Base-by-base conservation (phyloP, 2,888 invertebrate species). In the Trisateles emortualis region DNA sequence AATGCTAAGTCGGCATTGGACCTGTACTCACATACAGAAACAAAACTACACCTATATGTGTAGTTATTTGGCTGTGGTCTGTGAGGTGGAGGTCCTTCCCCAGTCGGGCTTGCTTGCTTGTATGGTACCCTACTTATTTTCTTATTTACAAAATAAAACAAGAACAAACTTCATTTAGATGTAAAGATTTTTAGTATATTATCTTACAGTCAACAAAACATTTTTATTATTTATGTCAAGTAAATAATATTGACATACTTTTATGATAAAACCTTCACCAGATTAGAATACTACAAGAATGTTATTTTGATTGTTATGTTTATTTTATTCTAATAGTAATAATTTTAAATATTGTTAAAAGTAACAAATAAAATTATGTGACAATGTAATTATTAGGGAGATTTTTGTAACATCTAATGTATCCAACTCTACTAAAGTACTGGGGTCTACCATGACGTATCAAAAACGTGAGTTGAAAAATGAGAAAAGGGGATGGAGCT, bases 251-350 rank as follows among this genome's bases (percentile, higher is more conserved):
- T 19, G 6, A 6, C 8, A 26, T 26, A 26, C 8, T 26, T 26
- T 26, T 8, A 26, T 26, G 4, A 26, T 8, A 24, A 42, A 17
- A 30, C 35, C 29, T 30, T 36, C 38, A 41, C 17, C 22, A 26
- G 38, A 33, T 49, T 32, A 30, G 46, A 43, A 40, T 55, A 59
- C 29, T 48, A 54, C 41, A 45, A 48, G 30, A 43, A 47, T 52
- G 39, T 53, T 56, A 57, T 54, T 26, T 41, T 38, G 29, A 44
- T 53, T 59, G 50, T 66, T 60, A 47, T 52, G 52, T 50, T 63
- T 55, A 29, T 35, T 44, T 19, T 44, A 52, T 17, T 62, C 13
- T 38, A 26, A 24, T 52, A 47, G 35, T 22, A 14, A 38, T 24
- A 17, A 36, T 26, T 39, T 45, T 22, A 14, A 24, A 33, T 16